These are phyloP conservation scores for Meloidogyne hapla DNA, from an alignment of 1,140 invertebrate genomes.

Conservation along the genomic window DNA sequence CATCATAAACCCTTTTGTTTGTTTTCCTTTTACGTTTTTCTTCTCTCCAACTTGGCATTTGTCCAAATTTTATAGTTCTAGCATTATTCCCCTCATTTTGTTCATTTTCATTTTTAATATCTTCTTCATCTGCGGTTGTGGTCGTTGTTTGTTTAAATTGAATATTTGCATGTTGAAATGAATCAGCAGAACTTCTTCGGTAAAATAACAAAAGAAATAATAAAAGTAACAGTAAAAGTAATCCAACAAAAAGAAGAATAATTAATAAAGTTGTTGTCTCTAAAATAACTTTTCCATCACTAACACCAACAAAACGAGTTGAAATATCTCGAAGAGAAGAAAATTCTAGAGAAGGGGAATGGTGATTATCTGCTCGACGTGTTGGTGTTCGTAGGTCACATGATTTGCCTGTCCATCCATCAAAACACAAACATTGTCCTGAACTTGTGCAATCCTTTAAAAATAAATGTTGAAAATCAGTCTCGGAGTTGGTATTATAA, in stretches of 20 bases:
- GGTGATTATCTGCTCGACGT: neutral
- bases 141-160: neutral
- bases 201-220: constrained; percentile 60
- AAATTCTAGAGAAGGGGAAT: neutral
- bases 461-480: no score
- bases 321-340: constrained; percentile 11
- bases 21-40: constrained; percentile 63
- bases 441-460: constrained; percentile 84
- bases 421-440: constrained; percentile 84
- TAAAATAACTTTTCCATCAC: constrained; percentile 17
- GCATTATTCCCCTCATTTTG: constrained; percentile 41
- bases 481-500: no score
- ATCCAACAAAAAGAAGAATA: constrained; percentile 53
- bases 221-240: constrained; percentile 54
- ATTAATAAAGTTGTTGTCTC: constrained; percentile 57
- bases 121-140: constrained; percentile 5
- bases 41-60: constrained; percentile 59
- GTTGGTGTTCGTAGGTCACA: constrained; percentile 71
- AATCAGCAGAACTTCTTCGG: constrained; percentile 29
- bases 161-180: neutral
- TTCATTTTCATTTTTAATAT: constrained; percentile 46
- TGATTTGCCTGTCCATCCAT: constrained; percentile 82
- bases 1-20: constrained; percentile 62
- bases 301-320: neutral
- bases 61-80: constrained; percentile 61